Conservation (phyloP, 2,797 vertebrate species). For the Oreonectes daqikongensis region DNA sequence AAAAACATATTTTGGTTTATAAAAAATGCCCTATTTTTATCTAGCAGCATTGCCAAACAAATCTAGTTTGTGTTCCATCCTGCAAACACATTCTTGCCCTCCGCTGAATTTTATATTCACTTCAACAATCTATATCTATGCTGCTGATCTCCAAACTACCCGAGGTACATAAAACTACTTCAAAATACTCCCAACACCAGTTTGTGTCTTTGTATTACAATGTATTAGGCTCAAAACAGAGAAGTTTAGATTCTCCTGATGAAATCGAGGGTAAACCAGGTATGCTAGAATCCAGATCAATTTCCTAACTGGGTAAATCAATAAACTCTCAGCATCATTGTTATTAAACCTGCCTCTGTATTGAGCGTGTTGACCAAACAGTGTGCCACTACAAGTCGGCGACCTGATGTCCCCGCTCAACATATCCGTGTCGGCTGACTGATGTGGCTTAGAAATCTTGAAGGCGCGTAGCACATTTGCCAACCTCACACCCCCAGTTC, state of each 20-base stretch:
- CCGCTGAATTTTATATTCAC: neutral
- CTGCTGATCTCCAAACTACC: conserved; percentile 10
- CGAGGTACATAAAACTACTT: neutral
- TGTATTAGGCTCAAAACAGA: neutral
- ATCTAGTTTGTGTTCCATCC: neutral
- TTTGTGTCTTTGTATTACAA: neutral
- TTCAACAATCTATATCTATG: conserved; percentile 2
- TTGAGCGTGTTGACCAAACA: conserved; percentile 22
- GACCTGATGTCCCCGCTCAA: conserved; percentile 28
- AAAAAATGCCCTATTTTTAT: no score
- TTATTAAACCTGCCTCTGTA: conserved; percentile 16
- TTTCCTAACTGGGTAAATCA: conserved; percentile 43
- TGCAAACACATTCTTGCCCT: neutral
- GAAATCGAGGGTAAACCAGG: conserved; percentile 13
- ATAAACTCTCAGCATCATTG: conserved; percentile 35
- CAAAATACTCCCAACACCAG: neutral
- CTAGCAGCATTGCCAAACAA: neutral
- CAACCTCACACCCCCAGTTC: conserved; percentile 18
- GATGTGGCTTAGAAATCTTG: neutral
- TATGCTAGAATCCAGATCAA: conserved; percentile 33
- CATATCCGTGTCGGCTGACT: conserved; percentile 5
- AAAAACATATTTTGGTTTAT: neutral
- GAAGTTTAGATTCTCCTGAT: conserved; percentile 16
- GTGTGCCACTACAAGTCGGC: neutral
- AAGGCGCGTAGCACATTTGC: conserved; percentile 1